Evolutionary conservation across 35 echinoderm and acorn worm genomes (phyloP).

Genomic region (Apostichopus parvimensis): DNA sequence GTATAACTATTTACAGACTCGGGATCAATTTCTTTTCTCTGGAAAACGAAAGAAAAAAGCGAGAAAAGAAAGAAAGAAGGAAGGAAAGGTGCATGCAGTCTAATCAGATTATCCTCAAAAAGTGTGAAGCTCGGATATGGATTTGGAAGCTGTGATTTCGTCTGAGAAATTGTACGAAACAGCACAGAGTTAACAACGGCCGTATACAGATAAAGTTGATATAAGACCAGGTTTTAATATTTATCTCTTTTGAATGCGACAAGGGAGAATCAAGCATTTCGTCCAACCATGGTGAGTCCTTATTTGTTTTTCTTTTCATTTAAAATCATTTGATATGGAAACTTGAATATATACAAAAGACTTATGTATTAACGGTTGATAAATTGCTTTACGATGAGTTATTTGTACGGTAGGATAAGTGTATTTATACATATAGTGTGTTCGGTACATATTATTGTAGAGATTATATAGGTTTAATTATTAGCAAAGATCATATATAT

Average conservation of each 20-base stretch:
- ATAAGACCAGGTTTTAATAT: not conserved
- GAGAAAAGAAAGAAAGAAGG: not conserved
- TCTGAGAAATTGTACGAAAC: not conserved
- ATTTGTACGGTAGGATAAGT: too few species aligned
- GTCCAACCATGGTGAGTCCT: not conserved
- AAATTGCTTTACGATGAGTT: too few species aligned
- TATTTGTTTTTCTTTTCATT: too few species aligned
- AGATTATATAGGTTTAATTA: too few species aligned
- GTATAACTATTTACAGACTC: not conserved
- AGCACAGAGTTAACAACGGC: not conserved
- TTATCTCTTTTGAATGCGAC: not conserved
- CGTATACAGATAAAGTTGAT: not conserved
- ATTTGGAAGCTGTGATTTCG: not conserved
- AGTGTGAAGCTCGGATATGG: not conserved
- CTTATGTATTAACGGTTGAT: too few species aligned
- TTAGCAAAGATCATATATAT: too few species aligned
- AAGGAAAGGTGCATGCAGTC: not conserved
- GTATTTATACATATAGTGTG: too few species aligned
- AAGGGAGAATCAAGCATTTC: not conserved
- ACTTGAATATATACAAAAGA: too few species aligned
- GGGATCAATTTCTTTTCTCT: not conserved
- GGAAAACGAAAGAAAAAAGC: not conserved
- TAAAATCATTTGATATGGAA: too few species aligned
- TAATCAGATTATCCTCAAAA: not conserved
- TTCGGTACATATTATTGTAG: too few species aligned